A percentile compares a stretch with the other conserved stretches of the same genome.
Conservation (phyloP, 2,888 invertebrate species). For the Heliconius sara region DNA sequence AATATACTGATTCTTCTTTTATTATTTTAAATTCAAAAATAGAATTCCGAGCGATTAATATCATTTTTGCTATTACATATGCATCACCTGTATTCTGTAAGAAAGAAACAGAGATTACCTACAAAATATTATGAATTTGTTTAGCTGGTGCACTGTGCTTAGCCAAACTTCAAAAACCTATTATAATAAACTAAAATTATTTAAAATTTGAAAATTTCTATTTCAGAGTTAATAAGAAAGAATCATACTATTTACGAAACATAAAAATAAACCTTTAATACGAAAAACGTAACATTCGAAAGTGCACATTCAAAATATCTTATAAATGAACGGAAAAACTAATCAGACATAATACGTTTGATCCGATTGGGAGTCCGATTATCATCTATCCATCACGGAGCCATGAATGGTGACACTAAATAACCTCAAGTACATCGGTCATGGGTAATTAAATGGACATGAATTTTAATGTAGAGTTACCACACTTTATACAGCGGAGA, state of each 20-base stretch:
- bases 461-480: slow-evolving; percentile 62
- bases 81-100: background rate
- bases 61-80: background rate
- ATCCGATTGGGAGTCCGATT: slow-evolving; percentile 41
- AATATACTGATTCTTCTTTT: background rate
- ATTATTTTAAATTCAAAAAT: background rate
- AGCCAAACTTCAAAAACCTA: background rate
- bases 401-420: slow-evolving; percentile 66
- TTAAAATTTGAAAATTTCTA: too few species aligned
- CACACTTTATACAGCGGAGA: slow-evolving; percentile 34
- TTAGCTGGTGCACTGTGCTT: too few species aligned
- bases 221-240: too few species aligned
- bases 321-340: slow-evolving; percentile 10
- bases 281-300: too few species aligned
- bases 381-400: slow-evolving; percentile 56
- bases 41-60: background rate
- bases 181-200: background rate
- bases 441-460: slow-evolving; percentile 70
- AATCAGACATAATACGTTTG: slow-evolving; percentile 37
- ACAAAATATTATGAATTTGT: too few species aligned
- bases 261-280: too few species aligned
- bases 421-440: slow-evolving; percentile 72
- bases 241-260: too few species aligned
- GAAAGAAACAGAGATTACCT: background rate
- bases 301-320: background rate